A percentile compares a stretch with the other conserved stretches of the same genome.
Evolutionary conservation across 1,140 invertebrate genomes (phyloP).

Genomic region (Pseudobourletiella spinata): DNA sequence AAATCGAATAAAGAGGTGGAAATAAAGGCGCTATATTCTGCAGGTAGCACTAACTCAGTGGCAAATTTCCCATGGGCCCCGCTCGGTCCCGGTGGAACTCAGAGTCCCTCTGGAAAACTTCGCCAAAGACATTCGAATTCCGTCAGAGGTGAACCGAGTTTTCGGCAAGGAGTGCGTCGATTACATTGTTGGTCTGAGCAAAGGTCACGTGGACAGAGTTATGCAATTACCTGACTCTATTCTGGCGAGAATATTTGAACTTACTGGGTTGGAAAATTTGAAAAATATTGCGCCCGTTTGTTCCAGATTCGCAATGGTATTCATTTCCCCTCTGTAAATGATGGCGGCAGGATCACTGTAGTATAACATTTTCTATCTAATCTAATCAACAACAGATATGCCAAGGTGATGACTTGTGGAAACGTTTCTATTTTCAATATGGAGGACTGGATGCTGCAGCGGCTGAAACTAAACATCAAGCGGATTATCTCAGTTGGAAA

Average conservation of each 20-base stretch:
- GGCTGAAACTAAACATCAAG: neutral
- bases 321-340: no score
- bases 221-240: neutral
- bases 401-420: conserved; percentile 2
- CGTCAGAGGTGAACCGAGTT: conserved; percentile 1
- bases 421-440: conserved; percentile 1
- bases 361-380: no score
- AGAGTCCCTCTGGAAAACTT: neutral
- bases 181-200: neutral
- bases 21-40: neutral
- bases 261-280: neutral
- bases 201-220: conserved; percentile 1
- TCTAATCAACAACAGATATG: no score
- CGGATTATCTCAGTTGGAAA: conserved; percentile 11
- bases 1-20: neutral
- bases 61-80: neutral
- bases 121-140: neutral
- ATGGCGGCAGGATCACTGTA: no score
- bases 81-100: neutral
- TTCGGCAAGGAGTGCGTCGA: conserved; percentile 8
- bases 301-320: neutral
- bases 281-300: conserved; percentile 8
- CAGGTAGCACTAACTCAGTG: conserved; percentile 6
- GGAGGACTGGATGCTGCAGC: neutral
- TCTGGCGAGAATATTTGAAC: neutral